Percentiles rank a stretch among this genome's conserved stretches.
Evolutionary conservation across 2,888 invertebrate species (phyloP).

Genomic region (Venustoraphidia nigricollis): DNA sequence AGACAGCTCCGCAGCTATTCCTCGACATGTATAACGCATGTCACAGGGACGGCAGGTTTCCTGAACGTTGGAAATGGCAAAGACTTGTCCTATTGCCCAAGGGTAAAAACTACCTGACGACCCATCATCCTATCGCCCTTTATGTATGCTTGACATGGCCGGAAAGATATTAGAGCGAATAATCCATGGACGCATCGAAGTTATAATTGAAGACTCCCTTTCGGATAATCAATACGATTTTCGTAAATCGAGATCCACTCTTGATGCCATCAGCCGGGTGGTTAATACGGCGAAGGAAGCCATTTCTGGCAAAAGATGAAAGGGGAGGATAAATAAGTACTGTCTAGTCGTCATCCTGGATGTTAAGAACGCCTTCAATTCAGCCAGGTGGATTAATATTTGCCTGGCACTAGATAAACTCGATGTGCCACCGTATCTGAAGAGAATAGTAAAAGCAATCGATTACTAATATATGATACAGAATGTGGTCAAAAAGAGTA

Average conservation of each 20-base stretch:
- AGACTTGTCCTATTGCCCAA: slow-evolving; percentile 8
- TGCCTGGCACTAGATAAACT: background rate
- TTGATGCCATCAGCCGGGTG: slow-evolving; percentile 4
- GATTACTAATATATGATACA: background rate
- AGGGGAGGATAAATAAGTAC: background rate
- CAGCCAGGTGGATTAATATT: slow-evolving; percentile 6
- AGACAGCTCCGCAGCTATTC: background rate
- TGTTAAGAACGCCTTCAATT: slow-evolving; percentile 1
- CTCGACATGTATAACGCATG: slow-evolving; percentile 6
- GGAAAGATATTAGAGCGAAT: slow-evolving; percentile 14
- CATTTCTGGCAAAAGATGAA: background rate
- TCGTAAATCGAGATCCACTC: slow-evolving; percentile 8
- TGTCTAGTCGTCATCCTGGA: slow-evolving; percentile 1
- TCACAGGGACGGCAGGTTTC: slow-evolving; percentile 6
- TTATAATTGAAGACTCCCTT: slow-evolving; percentile 5
- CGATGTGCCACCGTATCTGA: background rate
- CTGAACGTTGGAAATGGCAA: slow-evolving; percentile 6
- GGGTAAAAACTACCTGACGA: slow-evolving; percentile 9
- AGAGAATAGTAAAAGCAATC: background rate
- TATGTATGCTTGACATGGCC: slow-evolving; percentile 10
- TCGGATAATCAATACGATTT: slow-evolving; percentile 10
- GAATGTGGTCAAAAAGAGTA: background rate
- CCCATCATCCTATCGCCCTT: too few species aligned
- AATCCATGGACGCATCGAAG: slow-evolving; percentile 9
- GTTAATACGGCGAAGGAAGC: background rate